Conservation (phyloP, 1,140 invertebrate genomes). For the Caerostris darwini region DNA sequence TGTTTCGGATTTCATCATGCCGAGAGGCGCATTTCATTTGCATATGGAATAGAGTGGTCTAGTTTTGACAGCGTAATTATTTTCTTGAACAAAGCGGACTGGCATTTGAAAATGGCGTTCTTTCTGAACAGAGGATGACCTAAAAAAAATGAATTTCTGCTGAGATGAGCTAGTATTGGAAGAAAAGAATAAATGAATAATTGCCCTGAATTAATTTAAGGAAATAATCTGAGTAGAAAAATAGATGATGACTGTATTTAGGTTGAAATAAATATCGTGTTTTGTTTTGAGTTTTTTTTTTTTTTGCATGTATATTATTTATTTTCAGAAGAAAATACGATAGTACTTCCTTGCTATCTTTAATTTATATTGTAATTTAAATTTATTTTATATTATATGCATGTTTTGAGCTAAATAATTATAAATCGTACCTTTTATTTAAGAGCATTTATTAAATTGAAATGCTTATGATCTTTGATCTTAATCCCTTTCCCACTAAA, state of each 20-base stretch:
- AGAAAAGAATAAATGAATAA: not conserved
- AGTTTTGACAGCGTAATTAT: constrained; percentile 48
- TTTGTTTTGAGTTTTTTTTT: too few species aligned
- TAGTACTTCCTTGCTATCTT: too few species aligned
- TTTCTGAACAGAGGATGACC: not conserved
- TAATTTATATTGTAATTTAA: too few species aligned
- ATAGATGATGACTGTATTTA: not conserved
- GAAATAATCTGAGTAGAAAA: not conserved
- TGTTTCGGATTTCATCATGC: constrained; percentile 13
- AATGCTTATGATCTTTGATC: too few species aligned
- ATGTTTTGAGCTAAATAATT: too few species aligned
- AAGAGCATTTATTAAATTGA: too few species aligned
- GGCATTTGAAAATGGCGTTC: not conserved
- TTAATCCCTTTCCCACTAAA: too few species aligned
- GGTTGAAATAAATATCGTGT: not conserved
- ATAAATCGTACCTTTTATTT: too few species aligned
- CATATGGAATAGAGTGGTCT: constrained; percentile 18
- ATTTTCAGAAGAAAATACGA: too few species aligned
- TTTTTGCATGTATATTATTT: not conserved
- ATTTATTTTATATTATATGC: too few species aligned
- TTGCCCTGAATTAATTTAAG: not conserved
- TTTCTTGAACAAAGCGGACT: not conserved
- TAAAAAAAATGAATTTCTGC: not conserved
- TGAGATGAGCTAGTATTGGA: not conserved
- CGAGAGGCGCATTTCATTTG: constrained; percentile 19